Conservation (phyloP, 2,797 vertebrate genomes). For the Phyllotis vaccarum region DNA sequence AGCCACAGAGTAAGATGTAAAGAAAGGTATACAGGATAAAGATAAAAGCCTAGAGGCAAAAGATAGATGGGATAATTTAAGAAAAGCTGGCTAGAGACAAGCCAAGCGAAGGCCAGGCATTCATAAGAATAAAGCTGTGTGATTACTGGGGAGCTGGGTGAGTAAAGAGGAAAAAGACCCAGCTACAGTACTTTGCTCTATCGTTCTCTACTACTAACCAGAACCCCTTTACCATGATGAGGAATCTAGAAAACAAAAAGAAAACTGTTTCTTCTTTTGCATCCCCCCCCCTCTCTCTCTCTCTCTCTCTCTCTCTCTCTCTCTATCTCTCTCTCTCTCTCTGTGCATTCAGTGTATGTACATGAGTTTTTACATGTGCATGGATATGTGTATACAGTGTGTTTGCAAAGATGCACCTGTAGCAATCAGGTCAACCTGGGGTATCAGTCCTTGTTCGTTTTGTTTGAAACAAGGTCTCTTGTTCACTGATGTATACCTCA, state of each 20-base stretch:
- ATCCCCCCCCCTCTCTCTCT: too few species aligned
- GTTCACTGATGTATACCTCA: background rate
- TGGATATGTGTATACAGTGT: background rate
- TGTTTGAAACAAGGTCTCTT: background rate
- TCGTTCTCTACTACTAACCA: background rate
- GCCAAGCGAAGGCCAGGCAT: background rate
- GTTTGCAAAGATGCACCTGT: background rate
- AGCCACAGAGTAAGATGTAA: background rate
- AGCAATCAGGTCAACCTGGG: background rate
- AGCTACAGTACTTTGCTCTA: background rate
- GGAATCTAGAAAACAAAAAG: background rate
- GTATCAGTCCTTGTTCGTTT: background rate
- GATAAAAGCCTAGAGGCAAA: background rate
- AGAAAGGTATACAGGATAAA: background rate
- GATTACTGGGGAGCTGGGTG: background rate
- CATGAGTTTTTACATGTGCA: background rate
- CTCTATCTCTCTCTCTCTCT: background rate
- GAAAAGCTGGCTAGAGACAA: background rate
- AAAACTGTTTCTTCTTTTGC: background rate
- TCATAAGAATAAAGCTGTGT: background rate
- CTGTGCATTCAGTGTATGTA: background rate
- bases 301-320: background rate
- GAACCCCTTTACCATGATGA: background rate
- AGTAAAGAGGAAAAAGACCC: background rate
- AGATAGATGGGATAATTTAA: background rate